Percentiles rank a stretch among this genome's conserved stretches.
Evolutionary conservation across 2,797 vertebrate genomes (phyloP).

Genomic region (Acanthopagrus latus): DNA sequence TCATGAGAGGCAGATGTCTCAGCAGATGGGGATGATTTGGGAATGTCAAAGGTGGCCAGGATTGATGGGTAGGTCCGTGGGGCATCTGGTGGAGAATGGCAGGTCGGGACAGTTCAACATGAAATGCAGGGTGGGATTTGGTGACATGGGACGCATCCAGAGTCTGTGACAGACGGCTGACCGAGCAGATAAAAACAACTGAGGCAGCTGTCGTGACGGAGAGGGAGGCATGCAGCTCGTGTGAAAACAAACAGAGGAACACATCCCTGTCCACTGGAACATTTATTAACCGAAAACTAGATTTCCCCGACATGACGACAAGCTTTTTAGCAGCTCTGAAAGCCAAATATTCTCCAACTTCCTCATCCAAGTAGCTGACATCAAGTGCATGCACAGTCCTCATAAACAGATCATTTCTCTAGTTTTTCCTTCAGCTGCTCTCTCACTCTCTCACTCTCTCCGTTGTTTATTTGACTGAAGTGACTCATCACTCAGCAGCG

Average conservation of each 20-base stretch:
- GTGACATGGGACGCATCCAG: neutral
- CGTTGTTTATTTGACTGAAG: conserved; percentile 53
- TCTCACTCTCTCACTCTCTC: neutral
- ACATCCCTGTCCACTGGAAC: neutral
- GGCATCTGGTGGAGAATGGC: too few relatives aligned
- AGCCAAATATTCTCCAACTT: conserved; percentile 6
- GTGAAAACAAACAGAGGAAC: conserved; percentile 4
- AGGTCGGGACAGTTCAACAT: neutral
- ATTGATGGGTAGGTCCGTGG: too few relatives aligned
- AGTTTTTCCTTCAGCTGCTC: neutral
- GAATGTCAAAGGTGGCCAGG: neutral
- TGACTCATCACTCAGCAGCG: conserved; percentile 52
- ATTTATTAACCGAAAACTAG: neutral
- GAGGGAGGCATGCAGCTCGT: neutral
- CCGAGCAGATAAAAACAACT: neutral
- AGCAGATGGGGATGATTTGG: neutral
- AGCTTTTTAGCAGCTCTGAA: neutral
- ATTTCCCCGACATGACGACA: neutral
- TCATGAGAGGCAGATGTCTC: neutral
- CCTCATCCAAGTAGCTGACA: neutral
- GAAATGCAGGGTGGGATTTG: neutral
- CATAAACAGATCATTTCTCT: conserved; percentile 13
- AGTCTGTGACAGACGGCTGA: neutral
- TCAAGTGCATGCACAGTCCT: neutral
- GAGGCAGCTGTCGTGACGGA: neutral